Conservation (phyloP, 2,888 invertebrate species). For the Pyrrhosoma nymphula region DNA sequence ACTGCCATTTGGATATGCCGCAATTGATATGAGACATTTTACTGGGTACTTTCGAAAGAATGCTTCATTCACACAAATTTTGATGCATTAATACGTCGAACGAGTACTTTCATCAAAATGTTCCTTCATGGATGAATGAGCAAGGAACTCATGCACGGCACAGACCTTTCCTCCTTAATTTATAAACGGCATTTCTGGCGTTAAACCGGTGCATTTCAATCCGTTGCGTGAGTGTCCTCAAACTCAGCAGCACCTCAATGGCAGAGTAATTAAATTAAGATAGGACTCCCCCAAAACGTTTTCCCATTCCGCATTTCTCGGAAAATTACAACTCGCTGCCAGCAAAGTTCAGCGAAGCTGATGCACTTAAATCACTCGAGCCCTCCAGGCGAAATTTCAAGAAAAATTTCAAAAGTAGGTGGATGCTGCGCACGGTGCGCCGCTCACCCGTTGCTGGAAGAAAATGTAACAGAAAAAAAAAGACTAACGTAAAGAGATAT, state of each 20-base stretch:
- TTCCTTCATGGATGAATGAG: too few relatives aligned
- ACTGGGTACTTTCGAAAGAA: too few relatives aligned
- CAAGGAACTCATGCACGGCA: too few relatives aligned
- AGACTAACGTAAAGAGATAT: neutral
- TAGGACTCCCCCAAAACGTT: neutral
- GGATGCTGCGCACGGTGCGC: neutral
- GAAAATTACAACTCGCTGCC: neutral
- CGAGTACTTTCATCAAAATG: too few relatives aligned
- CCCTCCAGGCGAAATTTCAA: neutral
- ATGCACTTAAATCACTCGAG: neutral
- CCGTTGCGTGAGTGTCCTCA: neutral
- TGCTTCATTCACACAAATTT: too few relatives aligned
- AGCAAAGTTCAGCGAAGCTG: neutral
- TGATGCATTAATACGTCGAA: too few relatives aligned
- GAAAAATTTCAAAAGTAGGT: neutral
- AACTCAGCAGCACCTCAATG: neutral
- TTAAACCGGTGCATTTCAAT: neutral
- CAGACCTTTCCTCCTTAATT: neutral
- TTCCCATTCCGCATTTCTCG: neutral
- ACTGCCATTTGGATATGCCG: too few relatives aligned
- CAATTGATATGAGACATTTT: too few relatives aligned
- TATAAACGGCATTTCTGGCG: neutral
- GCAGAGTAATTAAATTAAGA: neutral
- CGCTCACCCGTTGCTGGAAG: neutral
- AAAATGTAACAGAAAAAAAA: neutral